Percentiles rank a stretch among this genome's conserved stretches.
These are phyloP conservation scores for Ophioderma brevispina DNA, from an alignment of 35 echinoderm and acorn worm species.

Conservation along the genomic window DNA sequence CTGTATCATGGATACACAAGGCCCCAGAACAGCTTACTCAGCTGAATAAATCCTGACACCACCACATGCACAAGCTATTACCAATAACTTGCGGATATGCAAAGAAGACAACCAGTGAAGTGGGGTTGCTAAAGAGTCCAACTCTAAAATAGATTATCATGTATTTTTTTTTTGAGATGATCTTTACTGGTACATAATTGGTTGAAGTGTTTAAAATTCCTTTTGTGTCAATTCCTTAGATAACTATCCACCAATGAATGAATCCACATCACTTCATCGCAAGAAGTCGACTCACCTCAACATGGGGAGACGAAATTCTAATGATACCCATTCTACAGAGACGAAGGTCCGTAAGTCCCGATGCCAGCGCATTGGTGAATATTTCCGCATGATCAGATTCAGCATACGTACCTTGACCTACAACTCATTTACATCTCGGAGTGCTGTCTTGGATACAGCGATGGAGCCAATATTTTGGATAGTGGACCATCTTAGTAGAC, in stretches of 20 bases:
- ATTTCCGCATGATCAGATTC: constrained; percentile 30
- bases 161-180: no score
- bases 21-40: no score
- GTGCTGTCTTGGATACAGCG: constrained; percentile 44
- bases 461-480: constrained; percentile 81
- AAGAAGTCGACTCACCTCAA: neutral
- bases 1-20: no score
- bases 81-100: no score
- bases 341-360: neutral
- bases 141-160: no score
- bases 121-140: no score
- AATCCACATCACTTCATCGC: neutral
- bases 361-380: neutral
- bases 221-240: no score
- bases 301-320: neutral
- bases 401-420: constrained; percentile 71
- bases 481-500: constrained; percentile 63
- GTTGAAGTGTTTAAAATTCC: no score
- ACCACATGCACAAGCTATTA: no score
- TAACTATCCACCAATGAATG: neutral
- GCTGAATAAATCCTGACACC: no score
- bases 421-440: constrained; percentile 67
- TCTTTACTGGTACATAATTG: no score
- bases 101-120: no score
- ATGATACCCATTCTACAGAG: neutral